phyloP scores from a whole-genome alignment of 2,797 vertebrate species.

The Macroramphosus scolopax region DNA sequence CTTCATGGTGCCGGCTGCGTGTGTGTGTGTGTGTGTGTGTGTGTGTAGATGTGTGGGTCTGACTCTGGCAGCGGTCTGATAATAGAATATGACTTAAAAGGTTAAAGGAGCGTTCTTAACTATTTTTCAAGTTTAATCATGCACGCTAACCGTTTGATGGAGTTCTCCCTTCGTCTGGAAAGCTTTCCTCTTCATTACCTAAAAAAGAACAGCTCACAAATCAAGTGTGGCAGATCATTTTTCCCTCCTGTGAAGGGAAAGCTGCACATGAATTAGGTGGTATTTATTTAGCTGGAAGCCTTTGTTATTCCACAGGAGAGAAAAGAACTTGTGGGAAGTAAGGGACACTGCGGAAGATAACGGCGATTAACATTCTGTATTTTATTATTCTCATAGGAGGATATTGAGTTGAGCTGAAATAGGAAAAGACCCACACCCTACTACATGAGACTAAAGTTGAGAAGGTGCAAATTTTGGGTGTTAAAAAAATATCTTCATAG shows the following conservation, averaged over 20 bases:
- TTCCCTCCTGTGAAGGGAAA: conserved; percentile 55
- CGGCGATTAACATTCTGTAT: conserved; percentile 24
- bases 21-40: background rate
- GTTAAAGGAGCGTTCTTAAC: conserved; percentile 64
- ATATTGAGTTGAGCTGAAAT: conserved; percentile 23
- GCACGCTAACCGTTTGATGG: conserved; percentile 58
- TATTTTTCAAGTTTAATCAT: conserved; percentile 69
- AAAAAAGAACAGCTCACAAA: conserved; percentile 73
- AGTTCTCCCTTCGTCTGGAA: conserved; percentile 44
- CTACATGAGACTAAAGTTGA: conserved; percentile 9
- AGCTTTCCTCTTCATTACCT: conserved; percentile 70
- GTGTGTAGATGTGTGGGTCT: background rate
- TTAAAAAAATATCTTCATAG: no score
- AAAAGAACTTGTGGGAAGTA: conserved; percentile 5
- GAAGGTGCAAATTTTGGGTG: conserved; percentile 12
- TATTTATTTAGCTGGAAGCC: conserved; percentile 77
- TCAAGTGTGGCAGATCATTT: conserved; percentile 70
- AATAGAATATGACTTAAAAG: conserved; percentile 67
- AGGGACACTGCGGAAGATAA: conserved; percentile 28
- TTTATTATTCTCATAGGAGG: conserved; percentile 25
- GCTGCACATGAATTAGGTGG: conserved; percentile 72
- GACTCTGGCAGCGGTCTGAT: conserved; percentile 42
- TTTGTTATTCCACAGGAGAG: conserved; percentile 59
- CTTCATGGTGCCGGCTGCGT: conserved; percentile 11
- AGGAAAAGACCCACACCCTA: background rate